Percentiles rank a stretch among this genome's conserved stretches.
Conservation (phyloP, 2,888 invertebrate species). For the Drosophila subsilvestris region DNA sequence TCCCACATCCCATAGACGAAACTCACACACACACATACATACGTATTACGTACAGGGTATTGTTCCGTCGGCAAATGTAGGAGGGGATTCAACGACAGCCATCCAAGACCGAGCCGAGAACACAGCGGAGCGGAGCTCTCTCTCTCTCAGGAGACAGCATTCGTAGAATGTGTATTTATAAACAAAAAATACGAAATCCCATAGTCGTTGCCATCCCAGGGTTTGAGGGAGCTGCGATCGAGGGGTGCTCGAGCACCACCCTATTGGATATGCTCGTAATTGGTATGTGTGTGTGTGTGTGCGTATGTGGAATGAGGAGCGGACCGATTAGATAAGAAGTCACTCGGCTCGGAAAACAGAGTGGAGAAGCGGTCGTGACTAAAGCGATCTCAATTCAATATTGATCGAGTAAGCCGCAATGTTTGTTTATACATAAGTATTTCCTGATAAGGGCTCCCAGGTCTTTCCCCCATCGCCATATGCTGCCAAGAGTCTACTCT, state of each 20-base stretch:
- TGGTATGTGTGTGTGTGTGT: constrained; percentile 16
- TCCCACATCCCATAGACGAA: constrained; percentile 17
- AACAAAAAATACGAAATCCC: constrained; percentile 28
- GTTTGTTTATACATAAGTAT: constrained; percentile 48
- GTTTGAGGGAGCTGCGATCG: not conserved
- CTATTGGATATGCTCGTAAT: not conserved
- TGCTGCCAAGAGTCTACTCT: not conserved
- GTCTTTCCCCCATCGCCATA: not conserved
- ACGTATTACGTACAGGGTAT: not conserved
- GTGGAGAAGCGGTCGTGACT: constrained; percentile 11
- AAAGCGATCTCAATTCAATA: constrained; percentile 34
- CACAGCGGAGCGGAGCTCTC: not conserved
- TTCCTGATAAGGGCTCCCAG: constrained; percentile 15
- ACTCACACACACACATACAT: not conserved
- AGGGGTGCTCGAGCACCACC: not conserved
- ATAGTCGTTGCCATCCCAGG: no score
- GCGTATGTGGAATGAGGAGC: no score
- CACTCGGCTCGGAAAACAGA: not conserved
- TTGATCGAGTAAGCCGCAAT: constrained; percentile 13
- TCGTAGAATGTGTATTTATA: constrained; percentile 43
- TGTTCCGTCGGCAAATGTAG: not conserved
- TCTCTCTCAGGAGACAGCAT: not conserved
- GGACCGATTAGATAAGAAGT: constrained; percentile 32
- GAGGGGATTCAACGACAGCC: not conserved
- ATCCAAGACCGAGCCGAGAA: not conserved